phyloP scores from a whole-genome alignment of 2,113 vertebrate species.

The human (Homo sapiens) region GRCh38 chrX:38564001-38564500 shows the following conservation, averaged over 20 bases:
- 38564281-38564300: constrained; percentile 20
- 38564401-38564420: constrained; percentile 8
- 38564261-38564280: constrained; percentile 27
- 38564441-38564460: constrained; percentile 13
- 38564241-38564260: constrained; percentile 34
- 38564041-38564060: neutral
- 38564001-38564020: neutral
- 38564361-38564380: neutral
- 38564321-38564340: constrained; percentile 35
- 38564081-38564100: neutral
- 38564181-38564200: constrained; percentile 28
- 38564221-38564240: neutral
- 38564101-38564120: neutral
- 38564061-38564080: constrained; percentile 17
- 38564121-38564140: neutral
- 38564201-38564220: constrained; percentile 40
- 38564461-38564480: neutral
- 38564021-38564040: neutral
- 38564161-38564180: neutral
- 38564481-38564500: constrained; percentile 29
- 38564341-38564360: neutral
- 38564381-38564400: neutral
- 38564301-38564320: neutral
- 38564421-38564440: neutral
- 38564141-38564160: neutral